Evolutionary conservation across 2,797 vertebrate species (phyloP).

Genomic region (Phoxinus dragarum): DNA sequence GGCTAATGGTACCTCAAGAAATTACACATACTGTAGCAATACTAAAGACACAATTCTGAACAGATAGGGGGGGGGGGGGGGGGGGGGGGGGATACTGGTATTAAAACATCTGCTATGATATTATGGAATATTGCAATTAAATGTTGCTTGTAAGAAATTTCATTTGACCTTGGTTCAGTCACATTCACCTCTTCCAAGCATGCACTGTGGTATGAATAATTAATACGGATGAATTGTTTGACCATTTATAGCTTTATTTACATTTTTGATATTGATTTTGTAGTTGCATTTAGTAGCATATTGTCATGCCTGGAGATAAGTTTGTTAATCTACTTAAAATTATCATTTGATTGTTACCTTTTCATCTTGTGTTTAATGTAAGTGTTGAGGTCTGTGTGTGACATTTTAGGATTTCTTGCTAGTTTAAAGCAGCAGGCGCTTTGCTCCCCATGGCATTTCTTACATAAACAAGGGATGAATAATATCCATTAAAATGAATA

Average conservation of each 20-base stretch:
- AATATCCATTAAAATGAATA: neutral
- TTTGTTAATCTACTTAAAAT: neutral
- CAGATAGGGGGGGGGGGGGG: neutral
- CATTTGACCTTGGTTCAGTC: neutral
- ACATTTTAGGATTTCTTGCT: neutral
- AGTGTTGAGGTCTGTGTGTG: neutral
- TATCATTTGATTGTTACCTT: neutral
- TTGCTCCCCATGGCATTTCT: neutral
- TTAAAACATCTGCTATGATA: neutral
- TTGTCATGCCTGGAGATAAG: neutral
- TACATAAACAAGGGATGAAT: neutral
- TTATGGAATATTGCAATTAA: neutral
- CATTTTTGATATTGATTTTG: neutral
- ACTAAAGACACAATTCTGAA: neutral
- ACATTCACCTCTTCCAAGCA: neutral
- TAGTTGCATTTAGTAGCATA: neutral
- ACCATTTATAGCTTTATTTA: neutral
- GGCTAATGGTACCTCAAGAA: neutral
- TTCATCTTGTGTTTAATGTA: neutral
- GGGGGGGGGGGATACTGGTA: too few species aligned
- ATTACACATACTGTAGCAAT: neutral
- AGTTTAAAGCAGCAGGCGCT: neutral
- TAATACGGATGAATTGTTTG: neutral
- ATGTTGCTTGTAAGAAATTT: neutral
- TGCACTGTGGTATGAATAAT: slow-evolving; percentile 4